Evolutionary conservation across 2,888 invertebrate genomes (phyloP).

Genomic region (Stenolophus ochropezus): DNA sequence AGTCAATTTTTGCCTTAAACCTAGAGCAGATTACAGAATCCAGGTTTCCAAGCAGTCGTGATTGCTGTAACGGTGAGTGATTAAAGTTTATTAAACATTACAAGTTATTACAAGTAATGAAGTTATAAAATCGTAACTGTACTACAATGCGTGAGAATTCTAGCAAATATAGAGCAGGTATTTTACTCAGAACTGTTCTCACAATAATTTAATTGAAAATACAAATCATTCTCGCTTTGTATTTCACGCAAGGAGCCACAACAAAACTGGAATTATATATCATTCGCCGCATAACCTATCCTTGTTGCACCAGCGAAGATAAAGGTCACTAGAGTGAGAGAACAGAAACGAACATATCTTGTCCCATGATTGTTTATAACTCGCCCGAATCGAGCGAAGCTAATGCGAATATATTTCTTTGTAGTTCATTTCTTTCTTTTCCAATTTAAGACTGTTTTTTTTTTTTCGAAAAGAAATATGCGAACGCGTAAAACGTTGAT

Average conservation of each 20-base stretch:
- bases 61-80: too few relatives aligned
- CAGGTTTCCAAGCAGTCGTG: too few relatives aligned
- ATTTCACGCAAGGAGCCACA: conserved; percentile 36
- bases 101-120: too few relatives aligned
- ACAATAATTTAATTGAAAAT: conserved; percentile 57
- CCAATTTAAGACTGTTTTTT: not conserved
- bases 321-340: not conserved
- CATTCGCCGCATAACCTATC: conserved; percentile 20
- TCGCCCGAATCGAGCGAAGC: conserved; percentile 29
- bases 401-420: conserved; percentile 42
- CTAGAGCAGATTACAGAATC: too few relatives aligned
- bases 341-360: conserved; percentile 31
- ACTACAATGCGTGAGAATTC: too few relatives aligned
- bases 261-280: conserved; percentile 53
- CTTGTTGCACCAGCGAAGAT: not conserved
- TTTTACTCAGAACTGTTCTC: conserved; percentile 25
- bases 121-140: too few relatives aligned
- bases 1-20: too few relatives aligned
- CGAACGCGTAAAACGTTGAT: not conserved
- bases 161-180: not conserved
- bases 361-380: conserved; percentile 44
- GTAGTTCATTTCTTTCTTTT: not conserved
- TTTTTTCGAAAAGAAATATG: not conserved
- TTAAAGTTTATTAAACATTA: too few relatives aligned
- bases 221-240: conserved; percentile 52